phyloP scores from a whole-genome alignment of 2,797 vertebrate species.

The Schizopygopsis pylzovi region DNA sequence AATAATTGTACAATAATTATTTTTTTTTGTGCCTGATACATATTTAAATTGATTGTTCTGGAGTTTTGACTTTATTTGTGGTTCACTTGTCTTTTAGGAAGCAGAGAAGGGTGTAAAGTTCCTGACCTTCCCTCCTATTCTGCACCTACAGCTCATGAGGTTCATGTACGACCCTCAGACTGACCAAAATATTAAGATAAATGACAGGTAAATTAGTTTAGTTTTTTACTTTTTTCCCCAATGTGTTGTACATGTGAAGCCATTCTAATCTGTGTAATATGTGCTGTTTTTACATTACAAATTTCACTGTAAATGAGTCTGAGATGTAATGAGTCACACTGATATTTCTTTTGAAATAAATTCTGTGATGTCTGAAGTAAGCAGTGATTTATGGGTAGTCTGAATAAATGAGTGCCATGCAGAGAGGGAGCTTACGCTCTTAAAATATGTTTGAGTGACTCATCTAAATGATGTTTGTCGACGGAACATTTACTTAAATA shows the following conservation, averaged over 20 bases:
- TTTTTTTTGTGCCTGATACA: background rate
- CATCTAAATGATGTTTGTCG: constrained; percentile 52
- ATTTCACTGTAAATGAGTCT: background rate
- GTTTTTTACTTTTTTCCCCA: background rate
- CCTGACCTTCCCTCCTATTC: constrained; percentile 95
- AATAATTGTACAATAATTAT: background rate
- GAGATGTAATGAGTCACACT: background rate
- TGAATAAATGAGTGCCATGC: constrained; percentile 10
- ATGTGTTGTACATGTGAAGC: background rate
- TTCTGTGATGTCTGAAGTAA: background rate
- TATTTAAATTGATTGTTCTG: background rate
- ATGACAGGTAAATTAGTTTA: constrained; percentile 86
- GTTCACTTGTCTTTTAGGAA: constrained; percentile 78
- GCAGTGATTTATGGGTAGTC: background rate
- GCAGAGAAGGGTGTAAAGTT: constrained; percentile 99
- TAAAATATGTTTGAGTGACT: constrained; percentile 59
- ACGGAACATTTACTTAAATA: background rate
- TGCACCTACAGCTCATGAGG: constrained; percentile 98
- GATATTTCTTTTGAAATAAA: background rate
- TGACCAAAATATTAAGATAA: constrained; percentile 99
- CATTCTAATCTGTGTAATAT: background rate
- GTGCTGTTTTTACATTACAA: background rate
- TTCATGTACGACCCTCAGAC: constrained; percentile 99
- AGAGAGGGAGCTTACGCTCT: constrained; percentile 46
- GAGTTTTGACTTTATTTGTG: background rate